Conservation (phyloP, 2,113 vertebrate genomes). For the Ceuthmochares aereus region DNA sequence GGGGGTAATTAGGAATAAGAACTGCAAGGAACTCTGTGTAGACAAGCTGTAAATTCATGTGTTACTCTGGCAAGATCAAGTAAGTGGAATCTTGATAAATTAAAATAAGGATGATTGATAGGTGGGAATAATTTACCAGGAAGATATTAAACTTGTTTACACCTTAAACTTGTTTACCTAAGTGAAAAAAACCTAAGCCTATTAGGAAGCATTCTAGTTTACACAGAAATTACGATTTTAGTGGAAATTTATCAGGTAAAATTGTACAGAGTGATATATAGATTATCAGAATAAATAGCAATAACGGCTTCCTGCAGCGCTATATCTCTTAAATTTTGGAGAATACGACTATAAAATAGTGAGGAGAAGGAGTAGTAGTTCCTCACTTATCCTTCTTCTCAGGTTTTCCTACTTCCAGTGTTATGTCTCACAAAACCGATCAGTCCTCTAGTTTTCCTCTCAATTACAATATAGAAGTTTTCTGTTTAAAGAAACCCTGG, state of each 20-base stretch:
- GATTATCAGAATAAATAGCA: neutral
- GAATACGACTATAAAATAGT: neutral
- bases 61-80: neutral
- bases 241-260: neutral
- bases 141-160: neutral
- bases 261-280: neutral
- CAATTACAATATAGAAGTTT: neutral
- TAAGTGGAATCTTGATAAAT: neutral
- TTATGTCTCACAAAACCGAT: neutral
- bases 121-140: neutral
- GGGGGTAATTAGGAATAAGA: neutral
- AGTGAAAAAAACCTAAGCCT: neutral
- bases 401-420: neutral
- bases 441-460: neutral
- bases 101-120: neutral
- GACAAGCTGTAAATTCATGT: neutral
- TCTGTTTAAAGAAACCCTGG: neutral
- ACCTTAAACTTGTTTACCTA: neutral
- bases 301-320: neutral
- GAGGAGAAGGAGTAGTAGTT: neutral
- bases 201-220: neutral
- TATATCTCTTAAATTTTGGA: neutral
- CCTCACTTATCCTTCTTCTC: neutral
- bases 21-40: neutral
- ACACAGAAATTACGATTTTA: neutral